Evolutionary conservation across 2,888 invertebrate genomes (phyloP).

Genomic region (Neoaliturus tenellus): DNA sequence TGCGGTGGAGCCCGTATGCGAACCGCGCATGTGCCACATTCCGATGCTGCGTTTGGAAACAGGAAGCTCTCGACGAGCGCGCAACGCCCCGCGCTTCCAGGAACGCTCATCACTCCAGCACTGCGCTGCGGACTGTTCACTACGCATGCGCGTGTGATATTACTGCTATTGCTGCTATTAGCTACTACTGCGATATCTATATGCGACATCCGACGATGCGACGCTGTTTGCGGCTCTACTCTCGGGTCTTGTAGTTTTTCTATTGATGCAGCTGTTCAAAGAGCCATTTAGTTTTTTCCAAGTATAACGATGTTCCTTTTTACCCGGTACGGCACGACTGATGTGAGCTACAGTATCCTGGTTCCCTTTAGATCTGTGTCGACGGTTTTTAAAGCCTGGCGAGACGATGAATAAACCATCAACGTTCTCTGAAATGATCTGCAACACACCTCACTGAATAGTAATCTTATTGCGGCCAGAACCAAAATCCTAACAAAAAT

Average conservation of each 20-base stretch:
- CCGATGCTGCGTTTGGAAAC: constrained; percentile 11
- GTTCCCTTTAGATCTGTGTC: too few relatives aligned
- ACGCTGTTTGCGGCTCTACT: too few relatives aligned
- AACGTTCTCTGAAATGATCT: too few relatives aligned
- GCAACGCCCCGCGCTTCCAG: constrained; percentile 1
- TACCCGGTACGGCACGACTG: neutral
- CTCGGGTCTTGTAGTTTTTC: neutral
- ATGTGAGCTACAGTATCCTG: neutral
- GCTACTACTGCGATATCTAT: too few relatives aligned
- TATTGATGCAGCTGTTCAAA: neutral
- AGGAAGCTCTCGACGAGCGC: neutral
- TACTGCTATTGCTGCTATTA: too few relatives aligned
- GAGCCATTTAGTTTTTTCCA: neutral
- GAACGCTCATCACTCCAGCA: neutral
- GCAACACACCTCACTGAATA: too few relatives aligned
- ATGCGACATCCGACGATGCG: too few relatives aligned
- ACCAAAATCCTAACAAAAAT: too few relatives aligned
- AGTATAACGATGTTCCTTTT: neutral
- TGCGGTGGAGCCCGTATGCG: too few relatives aligned
- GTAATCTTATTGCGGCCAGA: too few relatives aligned
- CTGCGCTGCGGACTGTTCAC: neutral
- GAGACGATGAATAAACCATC: too few relatives aligned
- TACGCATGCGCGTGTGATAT: neutral
- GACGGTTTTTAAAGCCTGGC: too few relatives aligned
- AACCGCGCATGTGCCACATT: constrained; percentile 13